These are phyloP conservation scores for Coleophora deauratella DNA, from an alignment of 2,888 invertebrate species.

Conservation along the genomic window DNA sequence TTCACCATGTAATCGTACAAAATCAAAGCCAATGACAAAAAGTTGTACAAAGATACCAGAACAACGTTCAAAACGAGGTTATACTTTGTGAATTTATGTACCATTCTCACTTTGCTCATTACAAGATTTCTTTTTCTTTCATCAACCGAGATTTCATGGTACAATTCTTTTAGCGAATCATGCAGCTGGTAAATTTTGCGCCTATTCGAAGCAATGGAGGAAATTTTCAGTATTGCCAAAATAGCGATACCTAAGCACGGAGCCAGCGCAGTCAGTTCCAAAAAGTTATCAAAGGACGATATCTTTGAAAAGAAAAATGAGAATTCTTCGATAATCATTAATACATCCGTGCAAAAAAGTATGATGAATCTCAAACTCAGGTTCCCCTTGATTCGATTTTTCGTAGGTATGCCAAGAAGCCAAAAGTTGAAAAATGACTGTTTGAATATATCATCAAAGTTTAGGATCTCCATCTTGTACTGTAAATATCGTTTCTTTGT, in stretches of 20 bases:
- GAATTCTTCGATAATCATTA: constrained; percentile 30
- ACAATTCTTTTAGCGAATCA: constrained; percentile 27
- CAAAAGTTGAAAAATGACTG: constrained; percentile 40
- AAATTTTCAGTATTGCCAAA: constrained; percentile 35
- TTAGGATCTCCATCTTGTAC: constrained; percentile 30
- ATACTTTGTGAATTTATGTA: constrained; percentile 40
- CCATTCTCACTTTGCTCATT: constrained; percentile 26
- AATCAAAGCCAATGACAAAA: constrained; percentile 39
- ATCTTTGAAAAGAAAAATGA: constrained; percentile 37
- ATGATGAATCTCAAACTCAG: constrained; percentile 11
- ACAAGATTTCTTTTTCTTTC: constrained; percentile 26
- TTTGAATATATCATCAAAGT: constrained; percentile 38
- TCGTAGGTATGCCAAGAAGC: constrained; percentile 37
- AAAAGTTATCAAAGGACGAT: constrained; percentile 37
- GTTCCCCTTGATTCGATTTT: constrained; percentile 14
- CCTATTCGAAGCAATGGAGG: constrained; percentile 12
- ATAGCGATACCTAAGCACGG: constrained; percentile 40
- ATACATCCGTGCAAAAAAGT: too few relatives aligned
- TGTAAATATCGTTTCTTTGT: too few relatives aligned
- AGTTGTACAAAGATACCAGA: constrained; percentile 50
- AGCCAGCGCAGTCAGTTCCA: constrained; percentile 42
- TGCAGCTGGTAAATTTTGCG: constrained; percentile 31
- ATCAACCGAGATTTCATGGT: constrained; percentile 27
- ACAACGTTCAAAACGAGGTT: constrained; percentile 43
- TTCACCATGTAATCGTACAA: constrained; percentile 30